phyloP scores from a whole-genome alignment of 1,140 invertebrate species.

The Drosophila pruinosa region DNA sequence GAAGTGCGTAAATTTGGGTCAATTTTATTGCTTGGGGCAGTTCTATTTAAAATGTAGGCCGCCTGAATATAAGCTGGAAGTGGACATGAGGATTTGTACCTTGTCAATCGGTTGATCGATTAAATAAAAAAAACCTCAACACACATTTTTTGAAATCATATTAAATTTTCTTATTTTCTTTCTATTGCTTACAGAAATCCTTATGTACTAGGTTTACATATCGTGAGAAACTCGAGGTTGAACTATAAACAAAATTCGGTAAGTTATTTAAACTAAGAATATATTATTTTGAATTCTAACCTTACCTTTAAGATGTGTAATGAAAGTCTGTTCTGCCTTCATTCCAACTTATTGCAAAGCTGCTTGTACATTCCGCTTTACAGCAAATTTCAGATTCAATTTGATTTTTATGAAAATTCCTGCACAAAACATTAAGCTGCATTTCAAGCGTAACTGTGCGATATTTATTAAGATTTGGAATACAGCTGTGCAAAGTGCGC shows the following conservation, averaged over 20 bases:
- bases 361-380: background rate
- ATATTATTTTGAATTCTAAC: too few relatives aligned
- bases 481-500: constrained; percentile 35
- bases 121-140: background rate
- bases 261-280: constrained; percentile 10
- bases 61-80: background rate
- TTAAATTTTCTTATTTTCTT: constrained; percentile 1
- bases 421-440: constrained; percentile 33
- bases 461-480: constrained; percentile 39
- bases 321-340: background rate
- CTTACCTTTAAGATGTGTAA: background rate
- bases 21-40: background rate
- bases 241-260: constrained; percentile 26
- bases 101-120: constrained; percentile 22
- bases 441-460: constrained; percentile 34
- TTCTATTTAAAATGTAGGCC: constrained; percentile 10
- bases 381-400: constrained; percentile 5
- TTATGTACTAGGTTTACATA: constrained; percentile 37
- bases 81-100: background rate
- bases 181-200: constrained; percentile 48
- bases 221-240: constrained; percentile 43
- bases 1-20: constrained; percentile 8
- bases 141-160: background rate
- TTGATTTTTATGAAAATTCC: constrained; percentile 49
- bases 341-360: background rate